A percentile compares a stretch with the other conserved stretches of the same genome.
phyloP scores from a whole-genome alignment of 2,888 invertebrate species.

The Aphidoletes aphidimyza region DNA sequence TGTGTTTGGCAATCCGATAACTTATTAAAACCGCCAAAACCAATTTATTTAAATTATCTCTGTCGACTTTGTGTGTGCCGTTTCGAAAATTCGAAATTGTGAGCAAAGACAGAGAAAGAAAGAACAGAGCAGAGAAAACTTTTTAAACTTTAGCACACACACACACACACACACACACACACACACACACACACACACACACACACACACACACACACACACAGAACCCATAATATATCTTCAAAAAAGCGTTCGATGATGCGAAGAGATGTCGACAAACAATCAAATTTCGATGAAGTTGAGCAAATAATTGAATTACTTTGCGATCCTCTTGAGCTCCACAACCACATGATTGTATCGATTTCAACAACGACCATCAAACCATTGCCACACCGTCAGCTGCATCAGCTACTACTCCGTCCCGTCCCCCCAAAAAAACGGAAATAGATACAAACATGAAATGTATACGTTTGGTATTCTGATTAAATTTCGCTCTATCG shows the following conservation, averaged over 20 bases:
- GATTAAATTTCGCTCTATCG: not conserved
- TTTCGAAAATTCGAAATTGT: too few relatives aligned
- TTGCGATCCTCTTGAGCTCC: not conserved
- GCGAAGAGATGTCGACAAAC: not conserved
- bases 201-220: too few relatives aligned
- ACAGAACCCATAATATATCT: not conserved
- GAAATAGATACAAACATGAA: not conserved
- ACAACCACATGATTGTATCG: constrained; percentile 2
- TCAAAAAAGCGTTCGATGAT: not conserved
- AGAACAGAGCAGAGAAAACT: too few relatives aligned
- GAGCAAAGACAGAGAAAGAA: too few relatives aligned
- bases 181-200: too few relatives aligned
- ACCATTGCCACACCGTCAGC: too few relatives aligned
- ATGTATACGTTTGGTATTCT: not conserved
- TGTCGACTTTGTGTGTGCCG: not conserved
- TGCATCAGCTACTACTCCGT: too few relatives aligned
- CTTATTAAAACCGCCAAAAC: constrained; percentile 24
- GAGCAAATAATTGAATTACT: constrained; percentile 25
- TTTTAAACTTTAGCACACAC: too few relatives aligned
- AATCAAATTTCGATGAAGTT: constrained; percentile 26
- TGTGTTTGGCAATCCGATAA: not conserved
- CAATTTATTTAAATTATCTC: constrained; percentile 22
- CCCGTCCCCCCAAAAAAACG: not conserved
- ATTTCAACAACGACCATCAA: too few relatives aligned
- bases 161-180: too few relatives aligned